Evolutionary conservation across 2,113 vertebrate genomes (phyloP).

Genomic region (Tenebrosternarchus preto): DNA sequence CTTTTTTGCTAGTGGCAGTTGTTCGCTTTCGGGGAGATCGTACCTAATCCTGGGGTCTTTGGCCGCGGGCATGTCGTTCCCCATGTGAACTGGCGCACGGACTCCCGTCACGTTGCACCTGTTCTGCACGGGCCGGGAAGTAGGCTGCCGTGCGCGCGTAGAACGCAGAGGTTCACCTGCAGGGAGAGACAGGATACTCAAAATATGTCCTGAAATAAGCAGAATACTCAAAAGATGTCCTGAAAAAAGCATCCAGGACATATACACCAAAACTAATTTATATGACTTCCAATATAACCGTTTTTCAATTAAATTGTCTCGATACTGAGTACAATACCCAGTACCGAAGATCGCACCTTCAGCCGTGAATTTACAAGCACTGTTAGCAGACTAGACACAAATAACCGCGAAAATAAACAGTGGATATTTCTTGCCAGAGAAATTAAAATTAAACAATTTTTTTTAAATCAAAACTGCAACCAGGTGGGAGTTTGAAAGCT

Average conservation of each 20-base stretch:
- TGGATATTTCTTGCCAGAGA: neutral
- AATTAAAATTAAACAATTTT: slow-evolving; percentile 27
- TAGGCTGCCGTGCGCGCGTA: slow-evolving; percentile 7
- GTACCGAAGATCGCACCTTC: too few species aligned
- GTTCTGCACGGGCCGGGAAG: slow-evolving; percentile 10
- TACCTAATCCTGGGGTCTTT: slow-evolving; percentile 59
- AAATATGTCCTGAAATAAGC: neutral
- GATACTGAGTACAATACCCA: too few species aligned
- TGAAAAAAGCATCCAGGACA: neutral
- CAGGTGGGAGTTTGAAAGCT: slow-evolving; percentile 34
- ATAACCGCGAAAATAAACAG: too few species aligned
- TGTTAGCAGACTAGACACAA: too few species aligned
- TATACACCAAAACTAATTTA: too few species aligned
- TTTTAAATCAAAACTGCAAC: slow-evolving; percentile 16
- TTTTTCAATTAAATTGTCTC: too few species aligned
- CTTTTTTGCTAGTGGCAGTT: slow-evolving; percentile 28
- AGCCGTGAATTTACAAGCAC: too few species aligned
- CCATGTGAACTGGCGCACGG: slow-evolving; percentile 17
- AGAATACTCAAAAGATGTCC: slow-evolving; percentile 14
- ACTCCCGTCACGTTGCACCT: slow-evolving; percentile 24
- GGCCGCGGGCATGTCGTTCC: slow-evolving; percentile 18
- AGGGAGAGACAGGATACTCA: slow-evolving; percentile 17
- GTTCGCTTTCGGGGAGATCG: slow-evolving; percentile 33
- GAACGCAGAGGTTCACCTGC: slow-evolving; percentile 48
- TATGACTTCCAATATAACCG: too few species aligned